phyloP scores from a whole-genome alignment of 2,888 invertebrate species.

The Troglohyphantes excavatus region DNA sequence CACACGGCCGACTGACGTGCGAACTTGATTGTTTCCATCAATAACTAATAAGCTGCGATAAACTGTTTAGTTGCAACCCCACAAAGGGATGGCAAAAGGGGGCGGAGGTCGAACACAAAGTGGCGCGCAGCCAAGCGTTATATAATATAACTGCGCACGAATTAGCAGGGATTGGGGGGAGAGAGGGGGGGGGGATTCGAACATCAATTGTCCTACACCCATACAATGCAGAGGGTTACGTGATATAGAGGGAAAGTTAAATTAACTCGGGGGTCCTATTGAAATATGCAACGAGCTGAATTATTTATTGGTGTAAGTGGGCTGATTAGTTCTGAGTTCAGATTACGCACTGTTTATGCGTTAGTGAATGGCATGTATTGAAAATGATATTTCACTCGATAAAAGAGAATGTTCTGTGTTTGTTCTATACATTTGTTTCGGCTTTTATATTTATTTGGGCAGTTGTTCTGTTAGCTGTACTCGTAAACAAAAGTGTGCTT shows the following conservation, averaged over 20 bases:
- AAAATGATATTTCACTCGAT: too few relatives aligned
- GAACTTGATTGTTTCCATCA: slow-evolving; percentile 72
- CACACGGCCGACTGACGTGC: slow-evolving; percentile 61
- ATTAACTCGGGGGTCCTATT: slow-evolving; percentile 2
- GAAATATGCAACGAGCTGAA: slow-evolving; percentile 25
- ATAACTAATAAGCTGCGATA: slow-evolving; percentile 70
- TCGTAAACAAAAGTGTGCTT: too few relatives aligned
- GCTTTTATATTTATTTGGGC: too few relatives aligned
- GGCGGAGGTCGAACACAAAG: neutral
- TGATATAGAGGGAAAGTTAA: neutral
- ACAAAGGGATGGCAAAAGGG: slow-evolving; percentile 23
- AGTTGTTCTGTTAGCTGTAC: too few relatives aligned
- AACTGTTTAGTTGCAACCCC: slow-evolving; percentile 62
- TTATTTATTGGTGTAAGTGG: slow-evolving; percentile 3
- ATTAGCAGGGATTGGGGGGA: too few relatives aligned
- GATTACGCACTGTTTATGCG: neutral
- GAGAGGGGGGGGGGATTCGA: too few relatives aligned
- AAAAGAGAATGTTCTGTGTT: too few relatives aligned
- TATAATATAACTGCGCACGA: neutral
- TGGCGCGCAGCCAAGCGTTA: neutral
- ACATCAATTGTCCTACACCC: too few relatives aligned
- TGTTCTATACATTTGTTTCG: too few relatives aligned
- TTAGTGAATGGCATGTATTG: too few relatives aligned
- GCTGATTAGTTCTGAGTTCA: neutral
- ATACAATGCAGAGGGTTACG: too few relatives aligned